These are phyloP conservation scores for Leistus spinibarbis DNA, from an alignment of 2,888 invertebrate genomes.

Conservation along the genomic window DNA sequence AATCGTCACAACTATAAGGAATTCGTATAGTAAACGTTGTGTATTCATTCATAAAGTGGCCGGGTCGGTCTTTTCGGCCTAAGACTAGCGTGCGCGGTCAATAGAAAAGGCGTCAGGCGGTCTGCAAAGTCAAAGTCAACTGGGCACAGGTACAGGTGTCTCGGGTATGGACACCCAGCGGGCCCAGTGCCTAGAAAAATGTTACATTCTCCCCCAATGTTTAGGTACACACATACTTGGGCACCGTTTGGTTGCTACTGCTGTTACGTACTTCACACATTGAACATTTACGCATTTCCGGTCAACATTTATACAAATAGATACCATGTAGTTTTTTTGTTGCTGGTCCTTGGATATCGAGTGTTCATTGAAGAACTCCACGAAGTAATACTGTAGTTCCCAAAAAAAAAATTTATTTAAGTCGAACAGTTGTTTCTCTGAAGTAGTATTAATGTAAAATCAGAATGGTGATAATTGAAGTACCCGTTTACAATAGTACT, in stretches of 20 bases:
- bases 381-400: no score
- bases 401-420: no score
- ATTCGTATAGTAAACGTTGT: constrained; percentile 33
- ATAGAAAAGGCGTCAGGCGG: constrained; percentile 30
- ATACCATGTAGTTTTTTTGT: neutral
- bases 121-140: constrained; percentile 30
- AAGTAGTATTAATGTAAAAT: no score
- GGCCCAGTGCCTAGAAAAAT: neutral
- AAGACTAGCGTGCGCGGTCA: neutral
- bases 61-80: neutral
- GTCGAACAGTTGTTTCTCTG: no score
- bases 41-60: constrained; percentile 33
- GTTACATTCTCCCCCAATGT: neutral
- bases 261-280: neutral
- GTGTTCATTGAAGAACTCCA: neutral
- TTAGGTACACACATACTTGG: neutral
- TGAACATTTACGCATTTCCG: neutral
- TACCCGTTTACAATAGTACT: constrained; percentile 16
- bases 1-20: constrained; percentile 15
- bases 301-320: neutral
- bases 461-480: neutral
- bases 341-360: neutral
- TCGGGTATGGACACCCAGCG: neutral
- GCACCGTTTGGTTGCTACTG: neutral
- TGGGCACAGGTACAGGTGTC: constrained; percentile 3